Conservation (phyloP, 2,888 invertebrate genomes). For the Oxyteleia sp. region DNA sequence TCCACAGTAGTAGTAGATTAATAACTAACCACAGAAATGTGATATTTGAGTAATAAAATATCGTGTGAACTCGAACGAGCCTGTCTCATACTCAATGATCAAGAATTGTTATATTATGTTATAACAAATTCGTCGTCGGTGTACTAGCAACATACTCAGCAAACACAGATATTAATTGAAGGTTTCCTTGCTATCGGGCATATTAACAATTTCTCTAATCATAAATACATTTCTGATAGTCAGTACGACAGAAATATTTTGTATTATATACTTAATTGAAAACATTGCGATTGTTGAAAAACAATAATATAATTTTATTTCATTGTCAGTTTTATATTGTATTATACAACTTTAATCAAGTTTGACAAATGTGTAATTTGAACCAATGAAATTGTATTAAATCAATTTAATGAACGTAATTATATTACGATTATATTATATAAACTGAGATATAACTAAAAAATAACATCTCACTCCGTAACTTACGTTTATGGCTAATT, state of each 20-base stretch:
- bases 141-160: conserved; percentile 63
- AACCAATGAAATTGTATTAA: background rate
- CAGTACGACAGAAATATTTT: background rate
- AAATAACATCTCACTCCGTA: background rate
- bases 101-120: conserved; percentile 15
- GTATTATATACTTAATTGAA: background rate
- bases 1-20: conserved; percentile 32
- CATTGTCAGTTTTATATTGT: background rate
- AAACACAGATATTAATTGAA: conserved; percentile 21
- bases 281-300: background rate
- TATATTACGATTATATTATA: background rate
- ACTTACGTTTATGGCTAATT: background rate
- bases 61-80: conserved; percentile 54
- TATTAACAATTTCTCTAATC: background rate
- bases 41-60: conserved; percentile 12
- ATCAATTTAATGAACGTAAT: background rate
- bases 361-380: background rate
- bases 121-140: conserved; percentile 44
- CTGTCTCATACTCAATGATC: conserved; percentile 34
- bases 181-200: background rate
- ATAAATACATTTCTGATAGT: conserved; percentile 10
- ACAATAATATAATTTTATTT: background rate
- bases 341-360: background rate
- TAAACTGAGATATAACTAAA: background rate
- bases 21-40: conserved; percentile 23